Conservation (phyloP, 1,140 invertebrate genomes). For the Oppia nitens region DNA sequence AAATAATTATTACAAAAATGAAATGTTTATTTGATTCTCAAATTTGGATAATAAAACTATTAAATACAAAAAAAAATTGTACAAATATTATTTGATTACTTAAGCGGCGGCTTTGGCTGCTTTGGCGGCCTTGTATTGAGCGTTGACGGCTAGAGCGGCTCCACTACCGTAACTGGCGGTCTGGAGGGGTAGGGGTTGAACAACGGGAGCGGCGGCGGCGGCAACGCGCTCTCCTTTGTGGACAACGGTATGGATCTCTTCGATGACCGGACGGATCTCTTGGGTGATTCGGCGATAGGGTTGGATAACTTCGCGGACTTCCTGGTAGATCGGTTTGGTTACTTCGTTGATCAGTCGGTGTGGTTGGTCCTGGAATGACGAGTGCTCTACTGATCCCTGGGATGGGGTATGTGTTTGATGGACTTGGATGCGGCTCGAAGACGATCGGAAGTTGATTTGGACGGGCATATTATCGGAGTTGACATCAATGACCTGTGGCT, state of each 20-base stretch:
- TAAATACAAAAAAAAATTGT: too few relatives aligned
- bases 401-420: conserved; percentile 11
- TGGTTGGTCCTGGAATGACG: conserved; percentile 2
- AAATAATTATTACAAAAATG: too few relatives aligned
- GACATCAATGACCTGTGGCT: conserved; percentile 9
- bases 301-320: conserved; percentile 10
- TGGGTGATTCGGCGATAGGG: conserved; percentile 13
- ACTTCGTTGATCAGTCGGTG: conserved; percentile 8
- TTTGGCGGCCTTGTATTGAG: too few relatives aligned
- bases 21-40: too few relatives aligned
- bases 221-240: not conserved
- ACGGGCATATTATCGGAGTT: conserved; percentile 4
- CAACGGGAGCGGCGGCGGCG: too few relatives aligned
- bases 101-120: too few relatives aligned
- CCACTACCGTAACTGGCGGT: too few relatives aligned
- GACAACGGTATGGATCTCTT: conserved; percentile 6
- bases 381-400: conserved; percentile 4
- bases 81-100: too few relatives aligned
- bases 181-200: too few relatives aligned
- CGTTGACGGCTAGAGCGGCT: too few relatives aligned
- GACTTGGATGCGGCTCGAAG: conserved; percentile 3
- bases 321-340: conserved; percentile 2
- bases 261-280: conserved; percentile 11
- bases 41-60: too few relatives aligned
- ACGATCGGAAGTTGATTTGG: not conserved